Conservation (phyloP, 92 coral and sea anemone species). For the Epizoanthus scotinus region DNA sequence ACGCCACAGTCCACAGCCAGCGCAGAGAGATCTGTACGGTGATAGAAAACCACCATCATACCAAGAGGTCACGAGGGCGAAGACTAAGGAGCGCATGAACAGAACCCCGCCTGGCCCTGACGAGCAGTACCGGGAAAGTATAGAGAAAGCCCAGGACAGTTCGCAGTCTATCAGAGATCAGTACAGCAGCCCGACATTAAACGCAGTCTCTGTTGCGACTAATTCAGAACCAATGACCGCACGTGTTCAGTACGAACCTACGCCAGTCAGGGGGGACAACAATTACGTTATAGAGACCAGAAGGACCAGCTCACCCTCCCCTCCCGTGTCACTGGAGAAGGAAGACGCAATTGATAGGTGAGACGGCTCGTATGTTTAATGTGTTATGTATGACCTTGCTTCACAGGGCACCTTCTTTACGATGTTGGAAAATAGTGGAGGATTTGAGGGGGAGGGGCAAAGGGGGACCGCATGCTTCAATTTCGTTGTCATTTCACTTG, state of each 20-base stretch:
- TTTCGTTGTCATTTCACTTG: too few relatives aligned
- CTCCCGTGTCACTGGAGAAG: background rate
- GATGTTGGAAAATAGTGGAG: too few relatives aligned
- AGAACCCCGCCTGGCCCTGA: background rate
- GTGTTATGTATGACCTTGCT: too few relatives aligned
- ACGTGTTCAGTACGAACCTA: constrained; percentile 26
- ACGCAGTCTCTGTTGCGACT: background rate
- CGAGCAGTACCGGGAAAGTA: background rate
- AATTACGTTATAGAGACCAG: background rate
- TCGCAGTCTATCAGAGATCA: background rate
- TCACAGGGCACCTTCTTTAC: too few relatives aligned
- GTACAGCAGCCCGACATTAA: background rate
- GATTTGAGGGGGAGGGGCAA: too few relatives aligned
- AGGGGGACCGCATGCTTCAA: too few relatives aligned
- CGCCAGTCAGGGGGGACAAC: background rate
- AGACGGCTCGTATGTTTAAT: background rate
- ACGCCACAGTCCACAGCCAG: constrained; percentile 18
- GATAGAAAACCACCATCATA: constrained; percentile 24
- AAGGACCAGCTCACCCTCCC: constrained; percentile 3
- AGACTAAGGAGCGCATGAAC: background rate
- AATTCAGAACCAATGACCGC: constrained; percentile 19
- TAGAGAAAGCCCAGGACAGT: background rate
- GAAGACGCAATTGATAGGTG: constrained; percentile 12
- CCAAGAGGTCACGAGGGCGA: constrained; percentile 23
- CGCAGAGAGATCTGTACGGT: background rate